Evolutionary conservation across 1,140 invertebrate species (phyloP), one percentile per base, ranked within the genome.

Genomic region (Drosophila azteca): DNA sequence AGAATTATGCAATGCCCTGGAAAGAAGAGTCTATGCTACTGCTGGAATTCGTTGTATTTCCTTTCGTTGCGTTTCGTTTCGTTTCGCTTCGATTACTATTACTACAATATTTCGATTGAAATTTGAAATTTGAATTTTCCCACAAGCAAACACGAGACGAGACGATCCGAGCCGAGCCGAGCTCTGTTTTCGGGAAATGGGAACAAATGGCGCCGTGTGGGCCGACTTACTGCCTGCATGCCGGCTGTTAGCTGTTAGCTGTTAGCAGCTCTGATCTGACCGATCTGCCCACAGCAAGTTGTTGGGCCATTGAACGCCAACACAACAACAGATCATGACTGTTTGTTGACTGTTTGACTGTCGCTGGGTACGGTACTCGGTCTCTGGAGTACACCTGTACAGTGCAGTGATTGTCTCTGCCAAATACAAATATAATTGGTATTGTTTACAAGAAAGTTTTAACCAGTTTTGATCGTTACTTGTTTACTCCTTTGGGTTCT

Each of bases 231-330:
- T 29, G 29, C 1, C 29, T 29, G 29, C 6, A 24, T 15, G 29
- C 6, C 60, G 39, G 24, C 39, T 39, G 9, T 20, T 20, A 20
- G 35, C 39, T 39, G 9, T 20, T 20, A 20, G 35, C 57, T 62
- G 59, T 8, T 31, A 31, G 8, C 31, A 31, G 31, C 31, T 9
- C 31, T 9, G 31, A 31, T 31, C 31, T 31, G 31, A 39, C 35
- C 35, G 60, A 43, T 62, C 52, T 20, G 57, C 57, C 57, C 57
- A 59, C 57, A 59, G 26, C 8, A 13, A 39, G 35, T 39, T 35
- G 4, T 4, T 7, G 35, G 52, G 43, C 52, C 50, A 44, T 46
- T 69, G 52, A 45, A 68, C 66, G 66, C 64, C 67, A 69, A 69
- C 67, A 50, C 67, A 29, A 57, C 35, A 20, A 29, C 39, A 22